Evolutionary conservation across 2,113 vertebrate species (phyloP).

Genomic region (Perccottus glenii): DNA sequence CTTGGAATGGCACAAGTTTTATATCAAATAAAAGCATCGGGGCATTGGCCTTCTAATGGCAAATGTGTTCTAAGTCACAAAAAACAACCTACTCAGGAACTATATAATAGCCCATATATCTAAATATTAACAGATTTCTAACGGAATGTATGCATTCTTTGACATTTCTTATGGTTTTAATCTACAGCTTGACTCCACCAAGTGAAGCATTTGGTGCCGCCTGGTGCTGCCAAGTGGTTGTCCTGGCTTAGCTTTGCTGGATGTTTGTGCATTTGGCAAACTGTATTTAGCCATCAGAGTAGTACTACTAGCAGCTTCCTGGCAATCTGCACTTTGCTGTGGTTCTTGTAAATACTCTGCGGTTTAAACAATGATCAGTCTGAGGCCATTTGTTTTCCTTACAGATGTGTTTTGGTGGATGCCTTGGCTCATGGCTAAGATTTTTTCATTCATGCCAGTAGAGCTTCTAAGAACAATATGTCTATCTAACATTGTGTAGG

Average conservation of each 20-base stretch:
- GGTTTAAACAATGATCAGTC: conserved; percentile 12
- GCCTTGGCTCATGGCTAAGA: neutral
- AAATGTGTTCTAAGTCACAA: neutral
- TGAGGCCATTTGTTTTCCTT: conserved; percentile 1
- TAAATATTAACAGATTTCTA: neutral
- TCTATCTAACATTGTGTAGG: no score
- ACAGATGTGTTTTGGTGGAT: neutral
- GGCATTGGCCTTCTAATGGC: no score
- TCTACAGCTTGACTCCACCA: conserved; percentile 6
- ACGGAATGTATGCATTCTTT: conserved; percentile 1
- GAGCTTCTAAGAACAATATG: no score
- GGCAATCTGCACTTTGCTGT: neutral
- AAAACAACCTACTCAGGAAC: neutral
- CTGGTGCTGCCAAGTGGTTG: conserved; percentile 18
- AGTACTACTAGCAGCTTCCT: conserved; percentile 19
- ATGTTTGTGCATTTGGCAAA: conserved; percentile 34
- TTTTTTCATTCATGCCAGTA: no score
- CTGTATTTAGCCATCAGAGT: conserved; percentile 11
- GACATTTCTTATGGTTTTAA: neutral
- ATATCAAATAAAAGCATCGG: no score
- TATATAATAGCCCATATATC: neutral
- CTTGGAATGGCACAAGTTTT: no score
- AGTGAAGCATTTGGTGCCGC: conserved; percentile 14
- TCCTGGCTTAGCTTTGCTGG: conserved; percentile 19
- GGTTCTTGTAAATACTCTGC: conserved; percentile 6